Conservation (phyloP, 1,140 invertebrate species). For the Euura lappo region DNA sequence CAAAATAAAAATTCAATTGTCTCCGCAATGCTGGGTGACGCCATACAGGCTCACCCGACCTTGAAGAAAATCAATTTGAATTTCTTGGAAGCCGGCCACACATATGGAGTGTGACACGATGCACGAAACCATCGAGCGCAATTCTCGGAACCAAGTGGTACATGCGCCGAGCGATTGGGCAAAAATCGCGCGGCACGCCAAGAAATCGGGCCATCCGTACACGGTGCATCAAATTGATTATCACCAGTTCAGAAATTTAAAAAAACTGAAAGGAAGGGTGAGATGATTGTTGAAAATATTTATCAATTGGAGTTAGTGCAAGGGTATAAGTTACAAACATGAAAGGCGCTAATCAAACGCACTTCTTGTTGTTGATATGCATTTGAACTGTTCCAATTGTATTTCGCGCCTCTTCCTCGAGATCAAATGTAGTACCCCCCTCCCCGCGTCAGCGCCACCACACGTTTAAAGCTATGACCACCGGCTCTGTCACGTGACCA, state of each 20-base stretch:
- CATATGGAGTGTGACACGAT: constrained; percentile 31
- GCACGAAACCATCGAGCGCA: constrained; percentile 21
- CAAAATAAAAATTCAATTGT: constrained; percentile 22
- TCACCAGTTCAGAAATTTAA: constrained; percentile 14
- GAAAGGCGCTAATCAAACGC: too few species aligned
- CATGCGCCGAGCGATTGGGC: neutral
- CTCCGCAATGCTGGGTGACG: constrained; percentile 9
- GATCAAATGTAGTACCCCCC: too few species aligned
- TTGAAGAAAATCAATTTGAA: constrained; percentile 32
- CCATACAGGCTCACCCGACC: constrained; percentile 9
- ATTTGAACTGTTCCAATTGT: too few species aligned
- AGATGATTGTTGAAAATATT: neutral
- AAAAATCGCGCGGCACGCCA: neutral
- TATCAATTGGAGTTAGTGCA: too few species aligned
- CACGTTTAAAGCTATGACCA: too few species aligned
- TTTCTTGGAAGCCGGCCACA: constrained; percentile 32
- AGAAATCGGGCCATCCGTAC: neutral
- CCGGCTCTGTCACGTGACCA: too few species aligned
- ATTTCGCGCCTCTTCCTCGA: too few species aligned
- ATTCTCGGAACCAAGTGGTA: neutral
- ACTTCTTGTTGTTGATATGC: too few species aligned
- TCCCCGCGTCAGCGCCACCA: too few species aligned
- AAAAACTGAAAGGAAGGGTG: constrained; percentile 14
- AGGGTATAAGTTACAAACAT: too few species aligned
- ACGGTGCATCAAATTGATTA: constrained; percentile 12